phyloP scores from a whole-genome alignment of 2,888 invertebrate genomes.

The Gastrophysa polygoni region DNA sequence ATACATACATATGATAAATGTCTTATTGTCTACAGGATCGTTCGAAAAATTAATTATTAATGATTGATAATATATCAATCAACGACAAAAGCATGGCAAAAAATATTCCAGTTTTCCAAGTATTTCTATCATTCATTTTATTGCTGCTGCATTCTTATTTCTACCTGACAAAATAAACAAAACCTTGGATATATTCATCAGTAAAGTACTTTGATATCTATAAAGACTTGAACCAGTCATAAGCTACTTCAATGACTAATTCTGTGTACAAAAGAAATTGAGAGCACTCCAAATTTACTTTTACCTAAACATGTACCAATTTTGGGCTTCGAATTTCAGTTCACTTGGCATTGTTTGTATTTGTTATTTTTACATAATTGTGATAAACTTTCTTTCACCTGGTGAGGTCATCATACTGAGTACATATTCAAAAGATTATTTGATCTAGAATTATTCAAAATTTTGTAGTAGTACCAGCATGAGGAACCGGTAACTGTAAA shows the following conservation, averaged over 20 bases:
- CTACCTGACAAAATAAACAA: too few species aligned
- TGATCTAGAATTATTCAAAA: conserved; percentile 29
- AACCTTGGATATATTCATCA: too few species aligned
- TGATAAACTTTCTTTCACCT: conserved; percentile 29
- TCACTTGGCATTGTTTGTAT: conserved; percentile 29
- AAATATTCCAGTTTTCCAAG: too few species aligned
- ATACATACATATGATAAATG: too few species aligned
- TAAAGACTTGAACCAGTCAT: too few species aligned
- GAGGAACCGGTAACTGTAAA: conserved; percentile 26
- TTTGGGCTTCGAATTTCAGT: background rate
- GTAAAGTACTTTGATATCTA: too few species aligned
- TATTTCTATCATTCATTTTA: too few species aligned
- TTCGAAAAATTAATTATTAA: too few species aligned
- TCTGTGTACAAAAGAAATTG: background rate
- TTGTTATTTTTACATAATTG: conserved; percentile 29
- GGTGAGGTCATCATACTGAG: conserved; percentile 30
- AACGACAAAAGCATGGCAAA: too few species aligned
- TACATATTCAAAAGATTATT: conserved; percentile 23
- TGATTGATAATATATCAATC: too few species aligned
- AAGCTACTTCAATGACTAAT: background rate
- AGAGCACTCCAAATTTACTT: background rate
- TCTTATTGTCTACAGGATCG: too few species aligned
- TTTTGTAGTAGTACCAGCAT: conserved; percentile 32
- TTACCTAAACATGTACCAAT: background rate
- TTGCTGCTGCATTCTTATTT: too few species aligned